Evolutionary conservation across 2,797 vertebrate genomes (phyloP).

Genomic region (Channallabes apus): DNA sequence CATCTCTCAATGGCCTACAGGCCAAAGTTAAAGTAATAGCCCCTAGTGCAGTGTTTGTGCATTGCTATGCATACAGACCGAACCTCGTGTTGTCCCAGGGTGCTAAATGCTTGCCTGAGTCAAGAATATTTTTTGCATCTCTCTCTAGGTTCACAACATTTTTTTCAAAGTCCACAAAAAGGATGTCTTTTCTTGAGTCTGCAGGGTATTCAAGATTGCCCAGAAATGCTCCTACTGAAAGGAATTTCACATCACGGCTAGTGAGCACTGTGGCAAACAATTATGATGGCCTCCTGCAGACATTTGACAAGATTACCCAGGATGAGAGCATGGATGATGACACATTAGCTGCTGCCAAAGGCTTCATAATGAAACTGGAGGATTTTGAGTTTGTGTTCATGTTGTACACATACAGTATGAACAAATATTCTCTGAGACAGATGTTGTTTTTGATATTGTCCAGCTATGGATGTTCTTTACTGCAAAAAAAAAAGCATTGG

Average conservation of each 20-base stretch:
- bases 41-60: conserved; percentile 1
- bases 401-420: conserved; percentile 34
- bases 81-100: neutral
- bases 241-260: neutral
- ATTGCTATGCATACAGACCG: conserved; percentile 5
- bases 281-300: conserved; percentile 9
- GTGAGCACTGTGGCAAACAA: no score
- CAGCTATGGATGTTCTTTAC: no score
- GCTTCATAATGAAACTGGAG: no score
- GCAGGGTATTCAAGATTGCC: neutral
- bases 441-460: no score
- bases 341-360: conserved; percentile 5
- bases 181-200: no score
- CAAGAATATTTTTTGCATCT: conserved; percentile 1
- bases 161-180: neutral
- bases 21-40: neutral
- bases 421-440: conserved; percentile 37
- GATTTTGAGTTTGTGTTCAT: conserved; percentile 10
- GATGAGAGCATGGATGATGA: neutral
- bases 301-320: no score
- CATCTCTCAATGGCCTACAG: neutral
- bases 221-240: neutral
- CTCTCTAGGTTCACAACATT: neutral
- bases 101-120: conserved; percentile 11
- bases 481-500: no score